Conservation (phyloP, 2,113 vertebrate species). For the Hyla sarda region DNA sequence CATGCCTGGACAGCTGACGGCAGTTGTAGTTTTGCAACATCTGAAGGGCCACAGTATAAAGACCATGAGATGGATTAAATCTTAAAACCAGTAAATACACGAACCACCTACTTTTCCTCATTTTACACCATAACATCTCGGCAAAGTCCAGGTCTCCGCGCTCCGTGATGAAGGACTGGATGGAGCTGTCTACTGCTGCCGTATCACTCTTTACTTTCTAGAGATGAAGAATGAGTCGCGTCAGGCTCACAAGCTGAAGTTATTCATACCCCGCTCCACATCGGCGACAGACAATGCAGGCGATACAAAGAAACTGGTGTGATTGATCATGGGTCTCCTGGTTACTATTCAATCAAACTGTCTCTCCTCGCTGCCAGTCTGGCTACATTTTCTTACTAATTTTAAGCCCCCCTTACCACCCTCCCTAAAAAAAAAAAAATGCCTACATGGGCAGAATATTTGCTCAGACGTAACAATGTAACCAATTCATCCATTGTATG, state of each 20-base stretch:
- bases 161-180: conserved; percentile 78
- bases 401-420: neutral
- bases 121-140: conserved; percentile 91
- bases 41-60: too few relatives aligned
- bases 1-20: too few relatives aligned
- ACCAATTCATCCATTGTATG: neutral
- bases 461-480: neutral
- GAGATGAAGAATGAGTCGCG: conserved; percentile 51
- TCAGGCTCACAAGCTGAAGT: conserved; percentile 16
- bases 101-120: conserved; percentile 86
- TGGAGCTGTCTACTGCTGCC: conserved; percentile 71
- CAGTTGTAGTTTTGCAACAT: too few relatives aligned
- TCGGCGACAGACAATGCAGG: neutral
- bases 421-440: neutral
- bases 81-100: too few relatives aligned
- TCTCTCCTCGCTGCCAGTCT: neutral
- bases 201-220: conserved; percentile 72
- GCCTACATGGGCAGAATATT: neutral
- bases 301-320: neutral
- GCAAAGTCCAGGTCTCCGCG: conserved; percentile 91
- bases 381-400: neutral
- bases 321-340: conserved; percentile 13
- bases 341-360: neutral
- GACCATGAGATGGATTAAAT: too few relatives aligned
- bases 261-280: neutral